phyloP scores from a whole-genome alignment of 2,113 vertebrate genomes.

The Zootoca vivipara region DNA sequence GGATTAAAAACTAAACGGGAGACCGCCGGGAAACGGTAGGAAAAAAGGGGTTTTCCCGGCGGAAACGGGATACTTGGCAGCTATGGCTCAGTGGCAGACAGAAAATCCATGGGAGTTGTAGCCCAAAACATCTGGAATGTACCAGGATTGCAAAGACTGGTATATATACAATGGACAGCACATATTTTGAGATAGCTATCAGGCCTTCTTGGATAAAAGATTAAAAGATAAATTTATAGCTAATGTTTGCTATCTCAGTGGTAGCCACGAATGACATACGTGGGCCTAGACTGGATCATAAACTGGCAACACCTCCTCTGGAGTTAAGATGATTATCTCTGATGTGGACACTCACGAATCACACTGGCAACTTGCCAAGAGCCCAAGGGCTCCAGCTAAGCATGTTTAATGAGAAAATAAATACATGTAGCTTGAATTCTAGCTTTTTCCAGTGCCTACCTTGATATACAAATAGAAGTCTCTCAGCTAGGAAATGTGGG shows the following conservation, averaged over 20 bases:
- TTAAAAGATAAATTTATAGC: not conserved
- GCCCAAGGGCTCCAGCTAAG: rapidly evolving
- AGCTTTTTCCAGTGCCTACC: not conserved
- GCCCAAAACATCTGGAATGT: too few species aligned
- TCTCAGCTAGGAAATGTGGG: not conserved
- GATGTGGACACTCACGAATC: not conserved
- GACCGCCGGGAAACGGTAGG: too few species aligned
- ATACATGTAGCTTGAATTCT: not conserved
- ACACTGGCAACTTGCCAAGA: not conserved
- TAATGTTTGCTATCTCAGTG: not conserved
- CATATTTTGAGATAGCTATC: not conserved
- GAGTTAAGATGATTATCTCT: not conserved
- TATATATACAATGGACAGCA: not conserved
- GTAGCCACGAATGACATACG: not conserved
- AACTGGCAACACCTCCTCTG: not conserved
- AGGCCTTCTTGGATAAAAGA: not conserved
- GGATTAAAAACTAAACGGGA: too few species aligned
- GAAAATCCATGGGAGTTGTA: too few species aligned
- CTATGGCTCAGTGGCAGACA: too few species aligned
- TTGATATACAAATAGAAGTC: not conserved
- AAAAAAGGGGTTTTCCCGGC: too few species aligned
- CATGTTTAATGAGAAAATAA: not conserved
- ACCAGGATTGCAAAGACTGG: too few species aligned
- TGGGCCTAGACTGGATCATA: not conserved
- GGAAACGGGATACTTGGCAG: too few species aligned